These are phyloP conservation scores for Fopius arisanus DNA, from an alignment of 1,140 invertebrate genomes.

Conservation along the genomic window DNA sequence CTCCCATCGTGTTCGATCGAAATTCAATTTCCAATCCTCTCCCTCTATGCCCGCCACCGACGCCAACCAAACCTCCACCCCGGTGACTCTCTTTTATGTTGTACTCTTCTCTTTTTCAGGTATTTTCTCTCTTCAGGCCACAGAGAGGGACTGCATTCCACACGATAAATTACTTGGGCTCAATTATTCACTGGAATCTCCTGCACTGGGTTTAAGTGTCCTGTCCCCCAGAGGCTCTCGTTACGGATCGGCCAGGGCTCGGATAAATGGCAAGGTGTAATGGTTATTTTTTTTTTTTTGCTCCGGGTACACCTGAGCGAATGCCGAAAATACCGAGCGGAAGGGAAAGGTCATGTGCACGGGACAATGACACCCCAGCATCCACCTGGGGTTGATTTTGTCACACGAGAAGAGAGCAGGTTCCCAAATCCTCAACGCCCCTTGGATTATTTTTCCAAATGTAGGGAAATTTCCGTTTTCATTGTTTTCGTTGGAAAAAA, in stretches of 20 bases:
- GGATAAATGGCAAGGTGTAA: background rate
- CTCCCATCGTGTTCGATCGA: conserved; percentile 58
- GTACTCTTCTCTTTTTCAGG: background rate
- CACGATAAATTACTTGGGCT: conserved; percentile 61
- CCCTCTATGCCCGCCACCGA: conserved; percentile 8
- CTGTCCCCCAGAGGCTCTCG: background rate
- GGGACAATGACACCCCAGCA: background rate
- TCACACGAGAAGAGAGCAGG: background rate
- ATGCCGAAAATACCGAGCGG: background rate
- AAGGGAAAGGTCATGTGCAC: background rate
- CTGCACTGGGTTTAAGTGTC: conserved; percentile 29
- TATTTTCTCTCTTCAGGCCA: background rate
- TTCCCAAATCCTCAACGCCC: too few relatives aligned
- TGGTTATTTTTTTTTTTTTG: background rate
- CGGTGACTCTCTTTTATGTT: background rate
- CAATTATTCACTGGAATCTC: conserved; percentile 63
- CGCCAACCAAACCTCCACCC: conserved; percentile 2
- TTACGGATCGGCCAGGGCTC: background rate
- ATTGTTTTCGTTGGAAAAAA: too few relatives aligned
- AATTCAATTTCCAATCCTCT: conserved; percentile 61
- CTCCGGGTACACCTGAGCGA: background rate
- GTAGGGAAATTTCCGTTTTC: too few relatives aligned
- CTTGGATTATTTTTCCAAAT: too few relatives aligned
- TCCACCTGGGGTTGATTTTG: background rate
- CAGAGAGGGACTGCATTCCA: conserved; percentile 57